Evolutionary conservation across 2,113 vertebrate species (phyloP).

Genomic region (Sitta europaea): DNA sequence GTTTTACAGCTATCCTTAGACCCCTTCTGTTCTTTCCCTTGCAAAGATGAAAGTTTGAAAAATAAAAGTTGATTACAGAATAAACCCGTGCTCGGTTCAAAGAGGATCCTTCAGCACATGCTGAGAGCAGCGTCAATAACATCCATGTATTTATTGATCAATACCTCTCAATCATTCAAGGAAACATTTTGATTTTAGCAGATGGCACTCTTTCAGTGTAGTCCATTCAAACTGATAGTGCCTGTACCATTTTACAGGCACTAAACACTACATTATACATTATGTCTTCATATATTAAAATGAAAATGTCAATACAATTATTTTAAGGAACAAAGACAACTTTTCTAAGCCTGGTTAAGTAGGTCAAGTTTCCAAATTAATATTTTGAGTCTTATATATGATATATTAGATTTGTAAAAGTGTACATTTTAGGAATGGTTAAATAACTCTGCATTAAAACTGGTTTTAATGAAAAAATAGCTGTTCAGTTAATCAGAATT

Average conservation of each 20-base stretch:
- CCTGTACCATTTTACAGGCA: background rate
- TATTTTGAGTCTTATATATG: background rate
- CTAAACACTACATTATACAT: too few species aligned
- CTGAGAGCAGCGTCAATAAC: background rate
- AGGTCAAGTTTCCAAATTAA: background rate
- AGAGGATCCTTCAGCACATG: background rate
- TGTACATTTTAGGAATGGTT: background rate
- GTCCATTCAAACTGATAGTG: background rate
- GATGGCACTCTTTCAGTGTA: background rate
- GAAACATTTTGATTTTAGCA: background rate
- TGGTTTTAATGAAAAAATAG: background rate
- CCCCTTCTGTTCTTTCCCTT: background rate
- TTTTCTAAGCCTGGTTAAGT: background rate
- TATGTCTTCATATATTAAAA: background rate
- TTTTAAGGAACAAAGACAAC: background rate
- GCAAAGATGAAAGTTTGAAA: background rate
- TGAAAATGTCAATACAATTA: background rate
- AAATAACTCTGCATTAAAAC: background rate
- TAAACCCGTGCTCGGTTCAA: accelerated
- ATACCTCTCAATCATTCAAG: background rate
- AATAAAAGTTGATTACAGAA: background rate
- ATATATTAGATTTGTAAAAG: background rate
- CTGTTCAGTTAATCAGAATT: background rate
- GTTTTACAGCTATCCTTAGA: background rate
- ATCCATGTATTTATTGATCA: background rate